These are phyloP conservation scores for Cichlasoma orientale DNA, from an alignment of 2,797 vertebrate species.

Conservation along the genomic window DNA sequence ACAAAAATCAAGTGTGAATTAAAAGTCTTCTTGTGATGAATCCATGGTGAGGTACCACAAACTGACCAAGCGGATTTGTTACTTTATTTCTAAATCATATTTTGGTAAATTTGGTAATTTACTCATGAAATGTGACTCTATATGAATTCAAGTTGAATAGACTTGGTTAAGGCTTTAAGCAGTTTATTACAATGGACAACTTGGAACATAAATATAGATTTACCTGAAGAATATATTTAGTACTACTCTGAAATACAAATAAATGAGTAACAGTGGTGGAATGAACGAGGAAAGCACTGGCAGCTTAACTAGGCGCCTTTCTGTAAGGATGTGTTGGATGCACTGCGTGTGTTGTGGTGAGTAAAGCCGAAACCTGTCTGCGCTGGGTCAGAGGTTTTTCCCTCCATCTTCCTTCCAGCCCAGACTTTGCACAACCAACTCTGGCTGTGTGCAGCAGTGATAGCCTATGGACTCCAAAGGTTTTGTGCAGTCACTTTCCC, in stretches of 20 bases:
- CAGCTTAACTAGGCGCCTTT: not conserved
- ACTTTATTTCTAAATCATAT: not conserved
- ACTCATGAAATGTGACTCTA: not conserved
- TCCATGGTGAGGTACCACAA: not conserved
- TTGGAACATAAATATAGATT: not conserved
- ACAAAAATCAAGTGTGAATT: not conserved
- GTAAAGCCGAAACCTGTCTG: not conserved
- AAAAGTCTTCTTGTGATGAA: no score
- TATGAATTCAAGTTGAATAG: no score
- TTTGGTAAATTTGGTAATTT: not conserved
- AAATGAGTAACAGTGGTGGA: not conserved
- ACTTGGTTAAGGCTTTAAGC: no score
- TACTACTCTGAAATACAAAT: not conserved
- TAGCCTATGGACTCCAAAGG: slow-evolving; percentile 25
- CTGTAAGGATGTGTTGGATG: not conserved
- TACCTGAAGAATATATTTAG: not conserved
- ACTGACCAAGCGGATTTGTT: not conserved
- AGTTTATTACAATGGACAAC: no score
- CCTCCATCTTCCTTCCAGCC: not conserved
- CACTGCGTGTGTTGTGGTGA: not conserved
- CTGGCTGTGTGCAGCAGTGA: slow-evolving; percentile 1
- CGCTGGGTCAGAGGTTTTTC: not conserved
- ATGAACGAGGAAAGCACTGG: not conserved
- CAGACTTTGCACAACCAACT: not conserved
- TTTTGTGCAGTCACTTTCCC: slow-evolving; percentile 41